Evolutionary conservation across 2,888 invertebrate genomes (phyloP).

Genomic region (Dyspetes luteomarginatus): DNA sequence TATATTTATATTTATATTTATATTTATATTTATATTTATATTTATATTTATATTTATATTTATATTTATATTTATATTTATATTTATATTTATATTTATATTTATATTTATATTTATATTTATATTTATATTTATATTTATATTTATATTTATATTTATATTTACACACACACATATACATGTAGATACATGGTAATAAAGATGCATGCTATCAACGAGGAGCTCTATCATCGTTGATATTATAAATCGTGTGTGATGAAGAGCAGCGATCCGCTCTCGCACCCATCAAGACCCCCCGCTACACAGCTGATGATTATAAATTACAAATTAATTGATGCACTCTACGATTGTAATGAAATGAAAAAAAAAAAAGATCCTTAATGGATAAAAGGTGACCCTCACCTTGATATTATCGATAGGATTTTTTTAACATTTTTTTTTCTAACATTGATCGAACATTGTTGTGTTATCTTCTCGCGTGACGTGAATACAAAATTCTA

Average conservation of each 20-base stretch:
- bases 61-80: no score
- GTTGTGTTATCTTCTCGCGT: not conserved
- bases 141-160: no score
- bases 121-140: no score
- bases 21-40: no score
- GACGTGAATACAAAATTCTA: constrained; percentile 8
- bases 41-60: no score
- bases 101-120: no score
- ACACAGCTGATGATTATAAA: constrained; percentile 28
- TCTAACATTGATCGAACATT: not conserved
- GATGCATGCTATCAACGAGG: not conserved
- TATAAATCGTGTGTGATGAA: not conserved
- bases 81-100: no score
- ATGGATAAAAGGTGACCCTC: not conserved
- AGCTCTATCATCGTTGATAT: no score
- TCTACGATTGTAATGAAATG: constrained; percentile 28
- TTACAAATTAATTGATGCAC: constrained; percentile 44
- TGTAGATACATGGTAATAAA: not conserved
- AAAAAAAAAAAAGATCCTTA: not conserved
- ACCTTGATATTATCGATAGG: not conserved
- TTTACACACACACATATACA: not conserved
- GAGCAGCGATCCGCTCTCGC: constrained; percentile 49
- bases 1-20: no score
- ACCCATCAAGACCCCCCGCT: constrained; percentile 42
- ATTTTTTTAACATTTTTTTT: no score